Conservation (phyloP, 2,113 vertebrate genomes). For the Myrmecobius fasciatus region DNA sequence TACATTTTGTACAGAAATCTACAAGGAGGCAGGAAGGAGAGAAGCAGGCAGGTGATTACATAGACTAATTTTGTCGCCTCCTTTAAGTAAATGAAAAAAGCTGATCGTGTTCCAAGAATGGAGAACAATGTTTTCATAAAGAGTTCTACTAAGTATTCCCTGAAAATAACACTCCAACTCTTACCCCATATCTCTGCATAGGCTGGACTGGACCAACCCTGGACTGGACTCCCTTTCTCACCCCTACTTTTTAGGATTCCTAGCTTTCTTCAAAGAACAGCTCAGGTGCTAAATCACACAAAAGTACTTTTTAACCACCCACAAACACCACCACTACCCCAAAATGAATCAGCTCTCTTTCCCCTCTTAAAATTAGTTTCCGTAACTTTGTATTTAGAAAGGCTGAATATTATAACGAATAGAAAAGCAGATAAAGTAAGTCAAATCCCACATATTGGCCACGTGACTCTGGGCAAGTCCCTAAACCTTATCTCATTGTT, state of each 20-base stretch:
- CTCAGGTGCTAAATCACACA: background rate
- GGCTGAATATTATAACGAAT: background rate
- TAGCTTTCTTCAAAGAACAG: background rate
- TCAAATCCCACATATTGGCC: background rate
- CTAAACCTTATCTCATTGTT: background rate
- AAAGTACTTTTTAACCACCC: background rate
- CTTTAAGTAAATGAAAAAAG: slow-evolving; percentile 17
- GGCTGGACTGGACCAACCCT: background rate
- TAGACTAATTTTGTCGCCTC: background rate
- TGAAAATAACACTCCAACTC: background rate
- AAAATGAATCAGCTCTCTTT: background rate
- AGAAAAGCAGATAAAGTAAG: background rate
- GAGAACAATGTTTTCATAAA: background rate
- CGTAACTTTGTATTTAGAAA: background rate
- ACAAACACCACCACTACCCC: background rate
- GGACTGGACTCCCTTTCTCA: background rate
- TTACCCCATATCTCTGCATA: background rate
- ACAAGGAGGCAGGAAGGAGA: slow-evolving; percentile 4
- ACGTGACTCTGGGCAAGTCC: background rate
- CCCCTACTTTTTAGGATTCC: background rate
- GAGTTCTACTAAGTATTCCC: background rate
- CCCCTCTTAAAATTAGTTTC: background rate
- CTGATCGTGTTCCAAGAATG: slow-evolving; percentile 16
- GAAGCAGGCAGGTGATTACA: slow-evolving; percentile 40
- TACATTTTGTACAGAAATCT: slow-evolving; percentile 7